Percentiles rank a stretch among this genome's conserved stretches.
These are phyloP conservation scores for Monarcha castaneiventris DNA, from an alignment of 2,113 vertebrate species.

Conservation along the genomic window DNA sequence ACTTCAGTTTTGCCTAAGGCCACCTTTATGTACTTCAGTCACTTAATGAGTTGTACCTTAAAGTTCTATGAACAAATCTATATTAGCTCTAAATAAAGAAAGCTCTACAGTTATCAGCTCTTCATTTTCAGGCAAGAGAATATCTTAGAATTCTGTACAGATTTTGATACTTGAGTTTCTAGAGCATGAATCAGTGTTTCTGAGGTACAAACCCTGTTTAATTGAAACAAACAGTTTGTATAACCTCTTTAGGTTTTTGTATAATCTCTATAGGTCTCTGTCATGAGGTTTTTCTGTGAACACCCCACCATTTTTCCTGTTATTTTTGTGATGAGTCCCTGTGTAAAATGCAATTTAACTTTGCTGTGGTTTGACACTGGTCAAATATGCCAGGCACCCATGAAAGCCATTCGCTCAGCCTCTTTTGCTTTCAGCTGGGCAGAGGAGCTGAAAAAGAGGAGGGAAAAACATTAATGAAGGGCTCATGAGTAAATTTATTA, in stretches of 20 bases:
- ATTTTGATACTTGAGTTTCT: neutral
- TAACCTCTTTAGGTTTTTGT: neutral
- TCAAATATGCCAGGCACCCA: neutral
- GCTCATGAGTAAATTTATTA: neutral
- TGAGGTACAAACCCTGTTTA: neutral
- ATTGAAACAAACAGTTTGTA: neutral
- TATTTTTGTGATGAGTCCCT: neutral
- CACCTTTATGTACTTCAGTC: neutral
- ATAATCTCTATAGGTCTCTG: neutral
- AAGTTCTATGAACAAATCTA: neutral
- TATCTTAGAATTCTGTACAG: neutral
- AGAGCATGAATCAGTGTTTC: neutral
- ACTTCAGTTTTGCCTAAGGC: neutral
- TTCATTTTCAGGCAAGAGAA: neutral
- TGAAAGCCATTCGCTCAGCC: accelerated
- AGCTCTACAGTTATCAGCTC: neutral
- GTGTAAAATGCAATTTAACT: neutral
- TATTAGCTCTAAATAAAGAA: neutral
- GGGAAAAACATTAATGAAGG: neutral
- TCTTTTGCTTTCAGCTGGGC: neutral
- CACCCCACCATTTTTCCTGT: accelerated
- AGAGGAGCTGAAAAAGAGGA: too few relatives aligned
- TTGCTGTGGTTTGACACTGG: neutral
- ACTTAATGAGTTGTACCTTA: neutral
- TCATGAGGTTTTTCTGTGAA: neutral